Evolutionary conservation across 2,888 invertebrate species (phyloP).

Genomic region (Pasiphila rectangulata): DNA sequence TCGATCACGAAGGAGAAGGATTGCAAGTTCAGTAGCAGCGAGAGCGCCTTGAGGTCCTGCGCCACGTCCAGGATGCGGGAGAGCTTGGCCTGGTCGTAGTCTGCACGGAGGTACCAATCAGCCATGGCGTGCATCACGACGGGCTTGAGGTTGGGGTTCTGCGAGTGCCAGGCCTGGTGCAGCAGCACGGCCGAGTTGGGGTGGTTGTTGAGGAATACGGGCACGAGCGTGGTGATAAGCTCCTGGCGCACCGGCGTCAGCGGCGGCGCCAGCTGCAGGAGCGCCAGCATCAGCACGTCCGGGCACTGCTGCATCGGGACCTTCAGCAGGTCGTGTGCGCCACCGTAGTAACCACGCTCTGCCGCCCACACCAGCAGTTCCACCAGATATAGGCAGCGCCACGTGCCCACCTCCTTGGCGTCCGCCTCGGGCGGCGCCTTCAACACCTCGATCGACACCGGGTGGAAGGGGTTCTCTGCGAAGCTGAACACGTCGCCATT

Average conservation of each 20-base stretch:
- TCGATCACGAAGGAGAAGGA: conserved; percentile 98
- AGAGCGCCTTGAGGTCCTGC: conserved; percentile 95
- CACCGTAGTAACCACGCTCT: conserved; percentile 91
- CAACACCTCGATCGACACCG: conserved; percentile 92
- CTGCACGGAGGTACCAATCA: conserved; percentile 96
- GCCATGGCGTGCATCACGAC: conserved; percentile 98
- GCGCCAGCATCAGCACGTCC: conserved; percentile 93
- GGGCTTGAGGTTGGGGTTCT: conserved; percentile 86
- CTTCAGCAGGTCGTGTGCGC: conserved; percentile 94
- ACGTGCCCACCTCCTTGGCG: conserved; percentile 94
- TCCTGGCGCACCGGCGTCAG: conserved; percentile 91
- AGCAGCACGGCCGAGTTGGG: conserved; percentile 98
- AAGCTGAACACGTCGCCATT: conserved; percentile 97
- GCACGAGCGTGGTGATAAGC: conserved; percentile 91
- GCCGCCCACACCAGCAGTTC: conserved; percentile 93
- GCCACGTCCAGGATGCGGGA: conserved; percentile 98
- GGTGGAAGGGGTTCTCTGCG: conserved; percentile 93
- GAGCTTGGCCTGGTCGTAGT: conserved; percentile 95
- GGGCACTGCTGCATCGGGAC: conserved; percentile 96
- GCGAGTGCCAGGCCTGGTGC: conserved; percentile 97
- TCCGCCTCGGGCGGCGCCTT: conserved; percentile 97
- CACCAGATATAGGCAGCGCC: conserved; percentile 95
- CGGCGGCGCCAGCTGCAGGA: conserved; percentile 93
- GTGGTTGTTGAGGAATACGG: conserved; percentile 96
- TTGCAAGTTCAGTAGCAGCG: conserved; percentile 93